Percentiles rank a stretch among this genome's conserved stretches.
These are phyloP conservation scores for Drosophila obscura DNA, from an alignment of 1,140 invertebrate genomes.

Conservation along the genomic window DNA sequence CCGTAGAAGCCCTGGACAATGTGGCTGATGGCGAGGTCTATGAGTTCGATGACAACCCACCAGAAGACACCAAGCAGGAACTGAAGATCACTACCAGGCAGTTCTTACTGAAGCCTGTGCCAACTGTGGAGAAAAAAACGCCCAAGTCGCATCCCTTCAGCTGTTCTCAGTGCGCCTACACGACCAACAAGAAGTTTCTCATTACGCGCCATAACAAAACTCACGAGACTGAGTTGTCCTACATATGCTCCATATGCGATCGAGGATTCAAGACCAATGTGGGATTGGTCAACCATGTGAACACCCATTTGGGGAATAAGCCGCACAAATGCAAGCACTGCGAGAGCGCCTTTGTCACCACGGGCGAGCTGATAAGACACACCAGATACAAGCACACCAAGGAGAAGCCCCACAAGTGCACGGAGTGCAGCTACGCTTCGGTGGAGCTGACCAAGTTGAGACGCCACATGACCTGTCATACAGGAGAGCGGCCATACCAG, in stretches of 20 bases:
- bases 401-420: slow-evolving; percentile 97
- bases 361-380: slow-evolving; percentile 96
- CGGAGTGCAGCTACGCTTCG: slow-evolving; percentile 97
- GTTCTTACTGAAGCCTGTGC: slow-evolving; percentile 48
- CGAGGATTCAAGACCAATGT: slow-evolving; percentile 97
- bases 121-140: slow-evolving; percentile 65
- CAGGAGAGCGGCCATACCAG: slow-evolving; percentile 88
- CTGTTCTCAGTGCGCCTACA: slow-evolving; percentile 96
- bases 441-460: slow-evolving; percentile 97
- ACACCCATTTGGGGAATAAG: slow-evolving; percentile 97
- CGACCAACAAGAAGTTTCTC: slow-evolving; percentile 93
- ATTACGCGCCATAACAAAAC: slow-evolving; percentile 97
- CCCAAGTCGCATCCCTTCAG: slow-evolving; percentile 90
- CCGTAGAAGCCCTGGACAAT: slow-evolving; percentile 27
- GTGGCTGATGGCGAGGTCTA: slow-evolving; percentile 66
- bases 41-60: slow-evolving; percentile 84
- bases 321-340: slow-evolving; percentile 97
- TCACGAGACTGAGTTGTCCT: slow-evolving; percentile 96
- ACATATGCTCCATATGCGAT: slow-evolving; percentile 96
- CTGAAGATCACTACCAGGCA: slow-evolving; percentile 36
- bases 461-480: slow-evolving; percentile 96
- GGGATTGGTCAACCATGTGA: slow-evolving; percentile 97
- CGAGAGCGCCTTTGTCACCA: slow-evolving; percentile 97
- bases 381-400: slow-evolving; percentile 96
- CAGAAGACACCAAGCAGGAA: slow-evolving; percentile 84